Evolutionary conservation across 2,113 vertebrate species (phyloP).

Genomic region (Syrmaticus mikado): DNA sequence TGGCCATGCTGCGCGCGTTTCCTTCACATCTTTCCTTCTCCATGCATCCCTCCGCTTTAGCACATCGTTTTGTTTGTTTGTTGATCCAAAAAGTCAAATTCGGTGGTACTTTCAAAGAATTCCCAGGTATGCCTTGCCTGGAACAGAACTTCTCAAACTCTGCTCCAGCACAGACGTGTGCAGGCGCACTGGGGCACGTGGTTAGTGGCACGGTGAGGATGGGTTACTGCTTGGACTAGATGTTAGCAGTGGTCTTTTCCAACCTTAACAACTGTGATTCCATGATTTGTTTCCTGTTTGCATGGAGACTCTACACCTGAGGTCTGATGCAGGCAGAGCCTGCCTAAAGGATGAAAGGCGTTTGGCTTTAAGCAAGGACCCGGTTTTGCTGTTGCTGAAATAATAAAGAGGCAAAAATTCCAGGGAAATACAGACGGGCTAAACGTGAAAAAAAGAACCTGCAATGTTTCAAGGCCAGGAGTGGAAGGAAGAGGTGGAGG

Average conservation of each 20-base stretch:
- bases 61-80: background rate
- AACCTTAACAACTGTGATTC: too few species aligned
- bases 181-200: background rate
- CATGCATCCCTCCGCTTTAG: background rate
- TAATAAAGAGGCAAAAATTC: background rate
- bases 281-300: too few species aligned
- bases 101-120: background rate
- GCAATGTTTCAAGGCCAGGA: background rate
- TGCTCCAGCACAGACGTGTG: background rate
- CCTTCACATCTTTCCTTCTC: background rate
- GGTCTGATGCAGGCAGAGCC: background rate
- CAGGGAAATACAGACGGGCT: background rate
- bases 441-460: fast-evolving
- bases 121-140: background rate
- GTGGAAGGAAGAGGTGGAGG: background rate
- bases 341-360: background rate
- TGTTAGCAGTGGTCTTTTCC: too few species aligned
- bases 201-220: too few species aligned
- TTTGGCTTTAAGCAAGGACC: background rate
- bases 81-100: background rate
- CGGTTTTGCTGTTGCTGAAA: background rate
- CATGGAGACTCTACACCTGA: too few species aligned
- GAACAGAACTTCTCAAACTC: background rate
- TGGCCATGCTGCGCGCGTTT: background rate
- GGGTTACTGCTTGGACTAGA: too few species aligned